These are phyloP conservation scores for Alloscopus bannaensis DNA, from an alignment of 2,888 invertebrate genomes.

Conservation along the genomic window DNA sequence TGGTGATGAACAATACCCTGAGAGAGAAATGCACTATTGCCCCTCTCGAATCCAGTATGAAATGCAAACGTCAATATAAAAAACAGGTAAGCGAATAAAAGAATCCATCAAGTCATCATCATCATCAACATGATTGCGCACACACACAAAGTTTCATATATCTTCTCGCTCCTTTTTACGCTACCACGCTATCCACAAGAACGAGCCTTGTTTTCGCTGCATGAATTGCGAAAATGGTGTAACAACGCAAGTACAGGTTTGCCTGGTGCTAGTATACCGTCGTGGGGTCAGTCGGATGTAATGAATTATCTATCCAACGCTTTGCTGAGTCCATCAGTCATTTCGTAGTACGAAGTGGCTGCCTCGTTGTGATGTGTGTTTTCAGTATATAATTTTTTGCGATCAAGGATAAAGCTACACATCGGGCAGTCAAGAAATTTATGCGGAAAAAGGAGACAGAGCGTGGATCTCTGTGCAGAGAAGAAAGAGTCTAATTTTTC, in stretches of 20 bases:
- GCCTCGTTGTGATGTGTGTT: background rate
- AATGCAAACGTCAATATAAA: no score
- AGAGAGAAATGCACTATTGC: no score
- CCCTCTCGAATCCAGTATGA: no score
- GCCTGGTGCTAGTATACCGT: background rate
- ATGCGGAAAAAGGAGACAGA: no score
- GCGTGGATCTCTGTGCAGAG: background rate
- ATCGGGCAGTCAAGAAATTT: background rate
- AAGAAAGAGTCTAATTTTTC: background rate
- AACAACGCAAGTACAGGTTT: background rate
- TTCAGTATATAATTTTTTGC: background rate
- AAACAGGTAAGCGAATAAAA: slow-evolving; percentile 39
- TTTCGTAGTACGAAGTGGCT: background rate
- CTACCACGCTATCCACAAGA: background rate
- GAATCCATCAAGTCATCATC: slow-evolving; percentile 48
- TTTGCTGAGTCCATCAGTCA: slow-evolving; percentile 59
- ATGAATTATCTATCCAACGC: slow-evolving; percentile 47
- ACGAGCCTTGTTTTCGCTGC: background rate
- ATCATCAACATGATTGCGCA: background rate
- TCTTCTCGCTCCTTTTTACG: background rate
- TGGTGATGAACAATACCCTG: background rate
- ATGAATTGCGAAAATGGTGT: background rate
- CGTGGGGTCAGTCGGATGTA: slow-evolving; percentile 8
- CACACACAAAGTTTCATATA: background rate
- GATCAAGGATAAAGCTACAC: background rate